Base-by-base conservation (phyloP, 2,888 invertebrate genomes). In the Halictus ligatus region DNA sequence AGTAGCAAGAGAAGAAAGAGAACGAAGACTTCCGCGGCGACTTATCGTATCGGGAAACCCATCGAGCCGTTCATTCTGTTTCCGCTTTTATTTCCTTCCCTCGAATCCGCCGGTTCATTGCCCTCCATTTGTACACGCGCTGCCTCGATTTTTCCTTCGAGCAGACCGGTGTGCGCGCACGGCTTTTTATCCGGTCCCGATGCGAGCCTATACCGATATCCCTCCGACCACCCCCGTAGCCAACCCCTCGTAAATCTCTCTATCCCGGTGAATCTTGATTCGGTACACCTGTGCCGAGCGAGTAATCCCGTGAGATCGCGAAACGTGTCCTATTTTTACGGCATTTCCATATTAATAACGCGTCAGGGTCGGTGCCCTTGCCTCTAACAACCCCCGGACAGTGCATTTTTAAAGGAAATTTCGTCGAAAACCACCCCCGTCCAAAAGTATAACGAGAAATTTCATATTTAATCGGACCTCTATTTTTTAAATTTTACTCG, bases 1-100 rank as follows among this genome's bases (percentile, higher is more conserved):
- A 48, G 18, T 71, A 60, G 72, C 76, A 40, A 81, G 72, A 29
- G 64, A 72, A 64, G 81, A 75, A 80, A 85, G 84, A 85, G 84
- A 89, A 83, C 86, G 86, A 84, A 90, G 92, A 88, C 87, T 89
- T 88, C 89, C 89, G 89, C 87, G 85, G 89, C 91, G 90, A 92
- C 92, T 92, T 92, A 93, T 93, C 93, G 92, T 94, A 94, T 94
- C 93, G 94, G 92, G 89, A 92, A 93, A 93, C 91, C 91, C 89
- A 93, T 92, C 91, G 91, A 92, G 92, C 92, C 92, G 92, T 93
- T 93, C 93, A 92, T 92, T 94, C 92, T 90, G 90, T 92, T 94
- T 94, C 92, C 94, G 92, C 91, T 92, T 93, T 94, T 93, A 92
- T 93, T 93, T 91, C 91, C 92, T 93, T 88, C 91, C 90, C 89